Evolutionary conservation across 2,797 vertebrate species (phyloP).

Genomic region (Rhinatrema bivittatum): DNA sequence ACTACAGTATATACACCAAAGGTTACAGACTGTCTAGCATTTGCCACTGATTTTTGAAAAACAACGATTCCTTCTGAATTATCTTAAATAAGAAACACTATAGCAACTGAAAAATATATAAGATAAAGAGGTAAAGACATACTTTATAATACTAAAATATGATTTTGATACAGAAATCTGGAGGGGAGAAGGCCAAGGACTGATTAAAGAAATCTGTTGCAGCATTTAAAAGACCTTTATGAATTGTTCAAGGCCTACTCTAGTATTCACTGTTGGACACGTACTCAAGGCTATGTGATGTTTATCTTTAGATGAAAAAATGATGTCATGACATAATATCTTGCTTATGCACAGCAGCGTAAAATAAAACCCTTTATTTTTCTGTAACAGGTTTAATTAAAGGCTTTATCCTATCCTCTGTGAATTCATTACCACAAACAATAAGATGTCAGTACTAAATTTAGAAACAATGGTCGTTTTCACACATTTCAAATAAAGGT

Average conservation of each 20-base stretch:
- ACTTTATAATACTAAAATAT: not conserved
- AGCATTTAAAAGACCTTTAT: conserved; percentile 1
- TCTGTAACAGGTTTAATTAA: conserved; percentile 18
- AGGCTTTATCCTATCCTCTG: conserved; percentile 3
- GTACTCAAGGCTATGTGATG: conserved; percentile 19
- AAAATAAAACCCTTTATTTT: conserved; percentile 31
- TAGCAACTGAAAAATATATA: not conserved
- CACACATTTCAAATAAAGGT: conserved; percentile 2
- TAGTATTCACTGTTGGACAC: conserved; percentile 6
- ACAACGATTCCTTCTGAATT: not conserved
- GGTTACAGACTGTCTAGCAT: not conserved
- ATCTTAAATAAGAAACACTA: not conserved
- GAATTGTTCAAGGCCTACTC: not conserved
- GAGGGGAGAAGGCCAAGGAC: not conserved
- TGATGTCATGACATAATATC: conserved; percentile 4
- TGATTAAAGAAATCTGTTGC: conserved; percentile 1
- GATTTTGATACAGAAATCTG: not conserved
- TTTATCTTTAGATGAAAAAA: conserved; percentile 11
- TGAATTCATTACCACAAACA: conserved; percentile 5
- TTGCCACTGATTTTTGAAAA: not conserved
- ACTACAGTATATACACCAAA: not conserved
- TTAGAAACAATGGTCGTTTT: not conserved
- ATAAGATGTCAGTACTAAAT: not conserved
- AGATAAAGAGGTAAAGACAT: not conserved
- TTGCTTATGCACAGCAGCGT: conserved; percentile 27